Percentiles rank a stretch among this genome's conserved stretches.
Evolutionary conservation across 2,888 invertebrate genomes (phyloP).

Genomic region (Ctena decussata): DNA sequence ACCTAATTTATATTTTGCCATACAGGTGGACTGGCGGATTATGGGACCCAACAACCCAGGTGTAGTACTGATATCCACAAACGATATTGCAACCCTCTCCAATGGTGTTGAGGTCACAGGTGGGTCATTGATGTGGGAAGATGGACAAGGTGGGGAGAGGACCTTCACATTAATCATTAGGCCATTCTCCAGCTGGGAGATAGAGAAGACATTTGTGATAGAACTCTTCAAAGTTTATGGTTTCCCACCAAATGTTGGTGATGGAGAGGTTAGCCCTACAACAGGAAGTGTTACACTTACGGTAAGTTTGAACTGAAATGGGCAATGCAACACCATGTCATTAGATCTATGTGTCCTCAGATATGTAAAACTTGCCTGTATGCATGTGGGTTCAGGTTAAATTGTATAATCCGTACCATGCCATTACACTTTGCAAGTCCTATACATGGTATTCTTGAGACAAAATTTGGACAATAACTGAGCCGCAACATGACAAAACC

Average conservation of each 20-base stretch:
- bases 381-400: too few species aligned
- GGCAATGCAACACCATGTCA: too few species aligned
- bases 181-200: slow-evolving; percentile 83
- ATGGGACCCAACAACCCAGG: slow-evolving; percentile 85
- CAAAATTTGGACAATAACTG: too few species aligned
- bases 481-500: too few species aligned
- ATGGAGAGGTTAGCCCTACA: slow-evolving; percentile 81
- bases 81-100: slow-evolving; percentile 76
- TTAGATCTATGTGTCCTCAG: too few species aligned
- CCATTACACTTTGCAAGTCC: too few species aligned
- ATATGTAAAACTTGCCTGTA: too few species aligned
- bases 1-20: too few species aligned
- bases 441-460: too few species aligned
- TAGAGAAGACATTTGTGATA: slow-evolving; percentile 82
- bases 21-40: slow-evolving; percentile 84
- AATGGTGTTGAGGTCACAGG: slow-evolving; percentile 76
- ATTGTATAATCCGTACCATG: too few species aligned
- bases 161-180: slow-evolving; percentile 80
- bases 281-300: slow-evolving; percentile 76
- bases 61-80: slow-evolving; percentile 76
- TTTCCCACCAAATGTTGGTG: slow-evolving; percentile 72
- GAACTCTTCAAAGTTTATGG: slow-evolving; percentile 78
- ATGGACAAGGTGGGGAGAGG: slow-evolving; percentile 80
- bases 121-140: slow-evolving; percentile 80
- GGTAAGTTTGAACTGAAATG: too few species aligned